phyloP scores from a whole-genome alignment of 2,888 invertebrate genomes.

The Pinctada fucata region DNA sequence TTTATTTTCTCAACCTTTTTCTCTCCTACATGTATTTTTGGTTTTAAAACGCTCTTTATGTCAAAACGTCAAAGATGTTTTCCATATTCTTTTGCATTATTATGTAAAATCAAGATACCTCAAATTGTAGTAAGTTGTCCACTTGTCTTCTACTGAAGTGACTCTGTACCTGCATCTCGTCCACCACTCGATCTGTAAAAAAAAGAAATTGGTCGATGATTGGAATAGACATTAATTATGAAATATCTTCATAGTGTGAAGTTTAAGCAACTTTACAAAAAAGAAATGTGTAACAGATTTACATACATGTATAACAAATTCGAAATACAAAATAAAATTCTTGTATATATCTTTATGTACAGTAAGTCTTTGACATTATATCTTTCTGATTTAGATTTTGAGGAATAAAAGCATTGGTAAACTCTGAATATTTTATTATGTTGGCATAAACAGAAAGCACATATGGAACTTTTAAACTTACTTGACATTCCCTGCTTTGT shows the following conservation, averaged over 20 bases:
- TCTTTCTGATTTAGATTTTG: no score
- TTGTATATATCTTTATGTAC: no score
- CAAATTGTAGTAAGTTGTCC: slow-evolving; percentile 87
- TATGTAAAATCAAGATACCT: slow-evolving; percentile 73
- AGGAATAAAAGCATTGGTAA: no score
- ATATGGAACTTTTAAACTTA: slow-evolving; percentile 44
- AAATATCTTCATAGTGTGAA: neutral
- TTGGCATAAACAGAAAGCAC: neutral
- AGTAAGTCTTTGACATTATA: no score
- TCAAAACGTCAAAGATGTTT: no score
- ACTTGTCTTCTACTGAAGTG: slow-evolving; percentile 78
- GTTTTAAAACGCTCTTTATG: no score
- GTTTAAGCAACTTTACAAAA: neutral
- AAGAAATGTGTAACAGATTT: neutral
- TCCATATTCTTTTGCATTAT: no score
- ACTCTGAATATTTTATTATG: no score
- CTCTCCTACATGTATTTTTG: no score
- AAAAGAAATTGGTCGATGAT: neutral
- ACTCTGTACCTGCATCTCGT: slow-evolving; percentile 98
- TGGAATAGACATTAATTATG: neutral
- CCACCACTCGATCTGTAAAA: slow-evolving; percentile 90
- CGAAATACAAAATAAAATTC: no score
- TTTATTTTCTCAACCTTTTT: no score
- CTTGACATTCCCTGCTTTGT: slow-evolving; percentile 97
- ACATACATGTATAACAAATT: no score